These are phyloP conservation scores for Acanthurus lineatus DNA, from an alignment of 2,797 vertebrate genomes.

Conservation along the genomic window DNA sequence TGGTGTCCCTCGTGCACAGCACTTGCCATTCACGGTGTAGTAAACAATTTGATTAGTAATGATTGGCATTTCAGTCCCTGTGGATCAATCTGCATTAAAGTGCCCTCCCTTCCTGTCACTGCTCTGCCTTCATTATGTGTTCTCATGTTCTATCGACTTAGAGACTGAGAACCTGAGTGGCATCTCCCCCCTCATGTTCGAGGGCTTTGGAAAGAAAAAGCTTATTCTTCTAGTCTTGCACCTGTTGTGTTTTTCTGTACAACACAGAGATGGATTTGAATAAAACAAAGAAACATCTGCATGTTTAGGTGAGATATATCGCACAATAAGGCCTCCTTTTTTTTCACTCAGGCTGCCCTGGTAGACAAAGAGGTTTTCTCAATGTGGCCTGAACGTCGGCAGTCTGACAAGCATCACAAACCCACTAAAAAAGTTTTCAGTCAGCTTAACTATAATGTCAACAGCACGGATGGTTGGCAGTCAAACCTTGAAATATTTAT, in stretches of 20 bases:
- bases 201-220: slow-evolving; percentile 10
- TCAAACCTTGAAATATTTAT: neutral
- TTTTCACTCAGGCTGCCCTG: slow-evolving; percentile 18
- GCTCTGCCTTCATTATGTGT: slow-evolving; percentile 62
- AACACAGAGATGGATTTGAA: slow-evolving; percentile 7
- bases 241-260: slow-evolving; percentile 19
- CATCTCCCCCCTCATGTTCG: neutral
- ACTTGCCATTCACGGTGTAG: slow-evolving; percentile 49
- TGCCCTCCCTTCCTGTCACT: slow-evolving; percentile 55
- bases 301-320: slow-evolving; percentile 13
- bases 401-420: slow-evolving; percentile 6
- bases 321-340: neutral
- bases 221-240: neutral
- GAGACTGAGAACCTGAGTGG: slow-evolving; percentile 46
- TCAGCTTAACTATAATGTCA: slow-evolving; percentile 9
- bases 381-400: slow-evolving; percentile 29
- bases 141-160: slow-evolving; percentile 58
- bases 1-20: slow-evolving; percentile 33
- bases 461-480: neutral
- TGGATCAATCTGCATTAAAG: slow-evolving; percentile 68
- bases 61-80: slow-evolving; percentile 67
- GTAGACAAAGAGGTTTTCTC: slow-evolving; percentile 29
- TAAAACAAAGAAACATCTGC: slow-evolving; percentile 13
- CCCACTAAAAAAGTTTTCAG: slow-evolving; percentile 19
- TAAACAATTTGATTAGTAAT: slow-evolving; percentile 75